These are phyloP conservation scores for Ypsolopha scabrella DNA, from an alignment of 2,888 invertebrate species.

Conservation along the genomic window DNA sequence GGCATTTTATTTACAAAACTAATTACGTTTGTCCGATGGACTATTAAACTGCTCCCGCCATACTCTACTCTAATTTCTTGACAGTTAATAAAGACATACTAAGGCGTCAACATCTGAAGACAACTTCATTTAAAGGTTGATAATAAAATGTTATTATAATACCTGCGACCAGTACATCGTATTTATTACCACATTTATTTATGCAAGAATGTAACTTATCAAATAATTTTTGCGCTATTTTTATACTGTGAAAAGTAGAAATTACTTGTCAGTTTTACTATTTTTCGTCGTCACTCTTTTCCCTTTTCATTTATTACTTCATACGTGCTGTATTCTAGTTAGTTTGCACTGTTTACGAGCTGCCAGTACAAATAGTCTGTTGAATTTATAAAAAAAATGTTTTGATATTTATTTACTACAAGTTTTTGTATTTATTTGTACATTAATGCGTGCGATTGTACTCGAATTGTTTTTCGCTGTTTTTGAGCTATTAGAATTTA, in stretches of 20 bases:
- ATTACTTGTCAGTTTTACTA: too few relatives aligned
- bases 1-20: slow-evolving; percentile 70
- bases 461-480: not conserved
- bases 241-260: too few relatives aligned
- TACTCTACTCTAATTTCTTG: slow-evolving; percentile 45
- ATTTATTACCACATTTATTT: too few relatives aligned
- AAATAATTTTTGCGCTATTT: too few relatives aligned
- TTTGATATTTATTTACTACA: slow-evolving; percentile 20
- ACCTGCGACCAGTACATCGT: too few relatives aligned
- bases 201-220: too few relatives aligned
- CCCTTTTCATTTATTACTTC: too few relatives aligned
- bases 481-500: too few relatives aligned
- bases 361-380: too few relatives aligned
- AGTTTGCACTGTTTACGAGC: too few relatives aligned
- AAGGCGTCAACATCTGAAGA: slow-evolving; percentile 40
- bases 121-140: slow-evolving; percentile 42
- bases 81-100: slow-evolving; percentile 68
- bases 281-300: too few relatives aligned
- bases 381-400: not conserved
- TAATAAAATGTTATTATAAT: slow-evolving; percentile 35
- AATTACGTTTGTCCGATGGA: slow-evolving; percentile 68
- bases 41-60: slow-evolving; percentile 59
- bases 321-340: too few relatives aligned
- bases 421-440: slow-evolving; percentile 23
- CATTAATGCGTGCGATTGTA: slow-evolving; percentile 2